Evolutionary conservation across 2,888 invertebrate genomes (phyloP).

Genomic region (Agrypnus murinus): DNA sequence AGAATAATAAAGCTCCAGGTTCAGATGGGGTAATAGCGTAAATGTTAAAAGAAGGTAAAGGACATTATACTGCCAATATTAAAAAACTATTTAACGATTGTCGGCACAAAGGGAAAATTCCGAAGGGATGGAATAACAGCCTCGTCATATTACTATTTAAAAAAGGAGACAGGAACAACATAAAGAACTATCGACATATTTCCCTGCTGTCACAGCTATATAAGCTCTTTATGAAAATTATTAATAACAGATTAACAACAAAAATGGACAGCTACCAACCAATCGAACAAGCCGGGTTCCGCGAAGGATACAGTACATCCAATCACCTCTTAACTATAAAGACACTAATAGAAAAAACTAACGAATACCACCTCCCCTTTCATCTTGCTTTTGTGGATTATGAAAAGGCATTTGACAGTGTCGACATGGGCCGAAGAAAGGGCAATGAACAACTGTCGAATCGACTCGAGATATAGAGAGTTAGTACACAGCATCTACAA

Average conservation of each 20-base stretch:
- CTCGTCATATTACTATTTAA: conserved; percentile 1
- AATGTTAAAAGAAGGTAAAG: background rate
- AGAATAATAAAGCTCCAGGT: conserved; percentile 10
- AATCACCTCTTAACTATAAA: too few relatives aligned
- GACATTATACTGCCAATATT: too few relatives aligned
- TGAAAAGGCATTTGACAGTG: too few relatives aligned
- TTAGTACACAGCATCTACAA: background rate
- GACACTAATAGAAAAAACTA: too few relatives aligned
- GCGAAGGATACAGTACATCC: too few relatives aligned
- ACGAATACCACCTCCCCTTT: conserved; percentile 46
- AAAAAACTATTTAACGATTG: too few relatives aligned
- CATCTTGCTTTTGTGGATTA: conserved; percentile 51
- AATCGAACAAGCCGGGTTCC: too few relatives aligned
- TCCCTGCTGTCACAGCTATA: conserved; percentile 3
- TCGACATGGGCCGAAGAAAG: conserved; percentile 49
- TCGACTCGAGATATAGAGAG: background rate
- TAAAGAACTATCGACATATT: conserved; percentile 18
- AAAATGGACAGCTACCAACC: conserved; percentile 10
- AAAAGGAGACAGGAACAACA: conserved; percentile 4
- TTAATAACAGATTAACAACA: conserved; percentile 4
- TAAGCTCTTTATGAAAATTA: conserved; percentile 9
- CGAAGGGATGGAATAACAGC: background rate
- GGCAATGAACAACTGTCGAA: conserved; percentile 33
- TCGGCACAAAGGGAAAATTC: too few relatives aligned
- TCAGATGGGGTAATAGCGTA: too few relatives aligned